Evolutionary conservation across 2,113 vertebrate genomes (phyloP), one percentile per base, ranked within the genome.

Genomic region (Strigops habroptila): DNA sequence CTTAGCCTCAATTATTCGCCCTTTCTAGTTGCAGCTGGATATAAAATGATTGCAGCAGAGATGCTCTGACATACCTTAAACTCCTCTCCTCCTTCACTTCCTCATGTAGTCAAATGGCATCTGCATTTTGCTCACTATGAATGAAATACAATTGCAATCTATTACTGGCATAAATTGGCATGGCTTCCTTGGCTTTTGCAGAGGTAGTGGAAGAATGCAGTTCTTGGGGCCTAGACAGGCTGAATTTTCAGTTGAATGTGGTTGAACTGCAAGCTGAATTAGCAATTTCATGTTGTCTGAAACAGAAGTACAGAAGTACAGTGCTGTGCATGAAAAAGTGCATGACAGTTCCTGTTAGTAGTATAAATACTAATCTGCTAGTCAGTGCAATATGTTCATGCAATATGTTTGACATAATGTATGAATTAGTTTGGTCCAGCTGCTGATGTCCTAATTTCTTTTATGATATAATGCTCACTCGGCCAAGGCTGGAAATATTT

Each of bases 111-210:
- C 64, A 76, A 87, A 53, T 33, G 22, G 6, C 33, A 41, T 39
- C 24, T 68, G 15, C 13, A 24, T 59, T 83, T 84, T 62, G 5
- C n/a, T 82, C 19, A 18, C 10, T n/a, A 1, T 18, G 41, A 84
- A 87, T 63, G 22, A 53, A 82, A 44, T 27, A 41, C 0, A 13
- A 23, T 33, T 57, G 15, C 19, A 44, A 1, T 23, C 12, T 51
- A 23, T 10, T 5, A 17, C 24, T 2, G 3, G 12, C 33, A 41
- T 22, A 48, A 64, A 51, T 8, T 30, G 19, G 5, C 17, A 41
- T 1, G 1, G 18, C 7, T 64, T 23, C 17, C n/a, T 57, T 46
- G 37, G 46, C 25, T 79, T 9, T 41, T 0, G 0, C 27, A 39
- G 31, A 35, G 27, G 10, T 44, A 28, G 12, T 48, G 37, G 39